Evolutionary conservation across 2,888 invertebrate genomes (phyloP).

Genomic region (Drepanosiphum platanoidis): DNA sequence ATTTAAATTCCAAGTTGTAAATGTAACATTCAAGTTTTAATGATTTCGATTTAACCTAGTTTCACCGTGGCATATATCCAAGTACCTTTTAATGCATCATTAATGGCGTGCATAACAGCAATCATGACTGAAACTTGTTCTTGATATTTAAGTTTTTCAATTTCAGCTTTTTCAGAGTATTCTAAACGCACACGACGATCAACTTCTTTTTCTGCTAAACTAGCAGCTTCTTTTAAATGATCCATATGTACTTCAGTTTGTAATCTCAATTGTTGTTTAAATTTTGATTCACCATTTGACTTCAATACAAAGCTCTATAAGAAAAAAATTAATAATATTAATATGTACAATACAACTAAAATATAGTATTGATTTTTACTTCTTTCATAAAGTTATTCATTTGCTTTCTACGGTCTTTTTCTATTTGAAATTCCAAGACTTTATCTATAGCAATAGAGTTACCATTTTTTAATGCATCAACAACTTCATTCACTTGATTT

Average conservation of each 20-base stretch:
- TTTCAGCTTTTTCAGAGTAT: constrained; percentile 75
- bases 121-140: constrained; percentile 78
- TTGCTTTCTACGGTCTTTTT: constrained; percentile 35
- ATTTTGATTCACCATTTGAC: constrained; percentile 69
- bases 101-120: constrained; percentile 80
- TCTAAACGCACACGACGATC: constrained; percentile 70
- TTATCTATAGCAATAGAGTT: constrained; percentile 19
- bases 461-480: constrained; percentile 21
- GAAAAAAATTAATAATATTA: constrained; percentile 37
- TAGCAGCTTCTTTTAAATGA: constrained; percentile 73
- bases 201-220: constrained; percentile 70
- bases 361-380: too few species aligned
- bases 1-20: too few species aligned
- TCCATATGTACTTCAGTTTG: constrained; percentile 89
- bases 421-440: constrained; percentile 40
- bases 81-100: constrained; percentile 69
- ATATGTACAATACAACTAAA: neutral
- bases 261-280: constrained; percentile 81
- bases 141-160: constrained; percentile 76
- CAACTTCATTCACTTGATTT: constrained; percentile 37
- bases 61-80: too few species aligned
- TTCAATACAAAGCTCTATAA: constrained; percentile 71
- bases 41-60: too few species aligned
- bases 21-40: neutral
- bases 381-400: constrained; percentile 51